These are phyloP conservation scores for Megathymus violae DNA, from an alignment of 1,140 invertebrate genomes.

Conservation along the genomic window DNA sequence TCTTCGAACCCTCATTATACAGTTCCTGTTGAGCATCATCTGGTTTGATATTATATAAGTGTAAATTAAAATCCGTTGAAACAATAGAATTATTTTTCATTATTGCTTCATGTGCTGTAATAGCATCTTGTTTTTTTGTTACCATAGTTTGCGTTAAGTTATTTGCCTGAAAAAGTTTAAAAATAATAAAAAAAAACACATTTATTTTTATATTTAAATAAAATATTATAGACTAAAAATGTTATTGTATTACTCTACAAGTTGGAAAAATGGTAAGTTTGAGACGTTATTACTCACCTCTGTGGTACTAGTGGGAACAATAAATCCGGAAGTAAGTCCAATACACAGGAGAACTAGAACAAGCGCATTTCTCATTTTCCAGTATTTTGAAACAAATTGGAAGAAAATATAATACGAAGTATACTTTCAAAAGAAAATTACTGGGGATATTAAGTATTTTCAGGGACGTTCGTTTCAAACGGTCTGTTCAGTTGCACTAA, in stretches of 20 bases:
- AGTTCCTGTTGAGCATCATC: constrained; percentile 4
- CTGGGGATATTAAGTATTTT: constrained; percentile 32
- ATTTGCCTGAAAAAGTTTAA: neutral
- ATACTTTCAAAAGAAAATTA: constrained; percentile 33
- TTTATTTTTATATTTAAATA: neutral
- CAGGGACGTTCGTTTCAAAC: constrained; percentile 19
- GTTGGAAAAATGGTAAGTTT: constrained; percentile 21
- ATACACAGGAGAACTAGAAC: constrained; percentile 60
- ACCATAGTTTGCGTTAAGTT: neutral
- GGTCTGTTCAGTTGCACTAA: constrained; percentile 28
- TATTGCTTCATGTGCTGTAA: neutral
- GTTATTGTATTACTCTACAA: neutral
- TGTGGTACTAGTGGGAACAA: constrained; percentile 47
- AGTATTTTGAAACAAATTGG: constrained; percentile 51
- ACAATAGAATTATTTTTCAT: neutral
- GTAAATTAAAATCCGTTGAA: neutral
- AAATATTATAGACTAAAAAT: neutral
- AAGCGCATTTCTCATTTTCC: constrained; percentile 64
- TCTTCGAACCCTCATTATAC: constrained; percentile 16
- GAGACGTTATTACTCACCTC: constrained; percentile 56
- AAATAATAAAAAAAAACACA: neutral
- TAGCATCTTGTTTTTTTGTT: neutral
- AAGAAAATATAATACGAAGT: constrained; percentile 31
- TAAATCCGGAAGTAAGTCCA: constrained; percentile 57
- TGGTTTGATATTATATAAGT: neutral